Percentiles rank a stretch among this genome's conserved stretches.
phyloP scores from a whole-genome alignment of 2,888 invertebrate species.

The Drosophila macrospina region DNA sequence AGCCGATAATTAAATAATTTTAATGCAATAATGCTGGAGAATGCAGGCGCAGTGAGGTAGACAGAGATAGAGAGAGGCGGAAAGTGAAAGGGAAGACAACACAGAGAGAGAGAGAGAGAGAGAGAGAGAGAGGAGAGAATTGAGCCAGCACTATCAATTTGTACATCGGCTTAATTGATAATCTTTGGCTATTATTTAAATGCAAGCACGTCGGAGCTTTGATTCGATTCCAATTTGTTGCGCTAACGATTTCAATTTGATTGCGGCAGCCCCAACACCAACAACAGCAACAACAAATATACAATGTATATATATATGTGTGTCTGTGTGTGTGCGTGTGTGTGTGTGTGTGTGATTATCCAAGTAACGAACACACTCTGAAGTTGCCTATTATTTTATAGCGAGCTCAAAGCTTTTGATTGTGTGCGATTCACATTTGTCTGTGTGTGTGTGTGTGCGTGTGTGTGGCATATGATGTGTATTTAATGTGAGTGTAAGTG shows the following conservation, averaged over 20 bases:
- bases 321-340: too few species aligned
- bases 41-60: neutral
- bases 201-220: slow-evolving; percentile 61
- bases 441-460: neutral
- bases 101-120: slow-evolving; percentile 3
- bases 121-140: slow-evolving; percentile 9
- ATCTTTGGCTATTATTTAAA: slow-evolving; percentile 81
- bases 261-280: slow-evolving; percentile 44
- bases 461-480: slow-evolving; percentile 29
- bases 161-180: slow-evolving; percentile 78
- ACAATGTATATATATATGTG: neutral
- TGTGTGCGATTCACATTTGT: slow-evolving; percentile 58
- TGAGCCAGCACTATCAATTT: slow-evolving; percentile 73
- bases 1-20: slow-evolving; percentile 77
- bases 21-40: slow-evolving; percentile 69
- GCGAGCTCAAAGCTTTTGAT: neutral
- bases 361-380: slow-evolving; percentile 41
- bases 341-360: slow-evolving; percentile 44
- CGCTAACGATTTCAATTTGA: slow-evolving; percentile 72
- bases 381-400: slow-evolving; percentile 39
- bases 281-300: slow-evolving; percentile 16
- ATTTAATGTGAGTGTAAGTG: slow-evolving; percentile 40
- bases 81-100: too few species aligned
- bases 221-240: slow-evolving; percentile 78
- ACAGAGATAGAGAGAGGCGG: neutral